A percentile compares a stretch with the other conserved stretches of the same genome.
phyloP scores from a whole-genome alignment of 2,888 invertebrate species.

The Ceratothoa steindachneri region DNA sequence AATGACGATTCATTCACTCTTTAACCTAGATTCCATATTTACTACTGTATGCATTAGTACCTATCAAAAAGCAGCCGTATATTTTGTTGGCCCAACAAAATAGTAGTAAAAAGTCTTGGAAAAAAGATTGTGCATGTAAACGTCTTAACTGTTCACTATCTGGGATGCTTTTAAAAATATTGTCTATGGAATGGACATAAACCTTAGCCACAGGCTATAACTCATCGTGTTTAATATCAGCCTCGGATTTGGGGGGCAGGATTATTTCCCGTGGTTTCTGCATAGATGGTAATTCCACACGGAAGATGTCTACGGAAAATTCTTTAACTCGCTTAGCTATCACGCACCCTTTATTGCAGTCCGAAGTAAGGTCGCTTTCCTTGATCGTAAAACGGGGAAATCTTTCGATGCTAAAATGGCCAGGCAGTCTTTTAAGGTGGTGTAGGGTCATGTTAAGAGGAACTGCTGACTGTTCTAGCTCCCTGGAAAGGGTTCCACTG shows the following conservation, averaged over 20 bases:
- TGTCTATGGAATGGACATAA: no score
- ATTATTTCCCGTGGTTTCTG: background rate
- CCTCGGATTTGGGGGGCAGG: background rate
- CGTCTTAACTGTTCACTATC: no score
- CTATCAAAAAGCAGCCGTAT: no score
- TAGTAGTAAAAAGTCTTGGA: no score
- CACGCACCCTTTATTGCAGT: conserved; percentile 25
- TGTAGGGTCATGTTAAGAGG: conserved; percentile 20
- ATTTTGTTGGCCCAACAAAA: no score
- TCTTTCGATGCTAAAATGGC: conserved; percentile 36
- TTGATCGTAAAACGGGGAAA: conserved; percentile 22
- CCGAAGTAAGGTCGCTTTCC: conserved; percentile 1
- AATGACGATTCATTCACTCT: no score
- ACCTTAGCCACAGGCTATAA: background rate
- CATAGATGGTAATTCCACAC: background rate
- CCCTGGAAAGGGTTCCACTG: conserved; percentile 23
- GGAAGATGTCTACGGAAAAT: conserved; percentile 33
- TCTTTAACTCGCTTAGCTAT: conserved; percentile 23
- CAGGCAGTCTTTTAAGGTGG: conserved; percentile 20
- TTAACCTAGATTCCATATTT: no score
- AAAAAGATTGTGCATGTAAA: no score
- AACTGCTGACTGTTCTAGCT: background rate
- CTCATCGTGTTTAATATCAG: background rate
- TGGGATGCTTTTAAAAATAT: no score
- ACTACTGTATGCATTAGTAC: no score